Conservation (phyloP, 2,113 vertebrate genomes). For the Xiphophorus hellerii region DNA sequence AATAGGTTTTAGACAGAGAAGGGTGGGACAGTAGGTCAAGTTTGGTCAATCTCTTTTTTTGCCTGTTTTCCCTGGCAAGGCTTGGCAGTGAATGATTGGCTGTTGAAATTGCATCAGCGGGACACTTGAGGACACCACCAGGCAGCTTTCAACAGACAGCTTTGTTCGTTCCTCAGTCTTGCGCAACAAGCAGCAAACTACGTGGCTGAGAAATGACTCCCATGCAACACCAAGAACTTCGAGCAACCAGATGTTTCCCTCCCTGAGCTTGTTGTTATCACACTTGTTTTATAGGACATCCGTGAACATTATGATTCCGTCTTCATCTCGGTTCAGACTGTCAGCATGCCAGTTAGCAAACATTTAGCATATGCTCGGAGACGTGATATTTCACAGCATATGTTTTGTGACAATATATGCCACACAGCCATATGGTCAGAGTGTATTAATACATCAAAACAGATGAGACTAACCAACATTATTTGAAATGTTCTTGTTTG, state of each 20-base stretch:
- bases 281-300: conserved; percentile 32
- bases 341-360: conserved; percentile 2
- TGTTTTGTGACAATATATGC: conserved; percentile 18
- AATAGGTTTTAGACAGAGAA: conserved; percentile 14
- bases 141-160: conserved; percentile 32
- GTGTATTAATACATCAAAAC: background rate
- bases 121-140: conserved; percentile 34
- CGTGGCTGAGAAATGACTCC: conserved; percentile 37
- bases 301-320: conserved; percentile 6
- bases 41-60: conserved; percentile 28
- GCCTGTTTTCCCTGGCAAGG: conserved; percentile 46
- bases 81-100: conserved; percentile 26
- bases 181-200: conserved; percentile 48
- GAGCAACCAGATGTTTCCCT: conserved; percentile 61
- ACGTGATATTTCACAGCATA: conserved; percentile 20
- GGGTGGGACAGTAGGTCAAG: conserved; percentile 31
- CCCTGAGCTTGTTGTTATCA: conserved; percentile 32
- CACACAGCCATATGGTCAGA: conserved; percentile 7
- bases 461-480: background rate
- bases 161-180: conserved; percentile 38
- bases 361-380: background rate
- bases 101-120: conserved; percentile 36
- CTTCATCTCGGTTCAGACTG: conserved; percentile 3
- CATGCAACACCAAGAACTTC: conserved; percentile 31
- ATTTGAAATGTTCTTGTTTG: background rate